A percentile compares a stretch with the other conserved stretches of the same genome.
phyloP scores from a whole-genome alignment of 2,888 invertebrate genomes.

The Marronus borbonicus region DNA sequence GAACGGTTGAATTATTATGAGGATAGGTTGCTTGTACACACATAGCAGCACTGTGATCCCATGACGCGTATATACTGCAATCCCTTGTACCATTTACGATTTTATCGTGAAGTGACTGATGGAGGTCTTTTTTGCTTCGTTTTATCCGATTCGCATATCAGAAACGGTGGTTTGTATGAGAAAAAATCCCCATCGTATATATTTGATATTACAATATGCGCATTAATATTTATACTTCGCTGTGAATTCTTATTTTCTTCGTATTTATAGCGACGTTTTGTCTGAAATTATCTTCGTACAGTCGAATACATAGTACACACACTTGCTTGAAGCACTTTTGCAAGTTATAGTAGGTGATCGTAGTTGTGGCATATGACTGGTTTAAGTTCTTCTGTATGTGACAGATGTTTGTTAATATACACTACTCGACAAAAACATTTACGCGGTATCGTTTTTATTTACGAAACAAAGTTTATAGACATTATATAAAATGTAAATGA shows the following conservation, averaged over 20 bases:
- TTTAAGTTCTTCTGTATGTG: too few species aligned
- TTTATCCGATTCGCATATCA: conserved; percentile 27
- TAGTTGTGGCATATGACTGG: too few species aligned
- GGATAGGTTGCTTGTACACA: background rate
- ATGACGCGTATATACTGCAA: conserved; percentile 1
- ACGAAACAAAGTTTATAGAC: too few species aligned
- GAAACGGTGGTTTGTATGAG: conserved; percentile 4
- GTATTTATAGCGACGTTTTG: conserved; percentile 18
- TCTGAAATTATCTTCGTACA: conserved; percentile 4
- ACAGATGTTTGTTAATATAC: too few species aligned
- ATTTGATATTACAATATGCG: conserved; percentile 12
- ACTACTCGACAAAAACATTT: too few species aligned
- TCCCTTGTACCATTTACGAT: conserved; percentile 8
- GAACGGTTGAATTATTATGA: conserved; percentile 7
- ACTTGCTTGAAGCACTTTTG: background rate
- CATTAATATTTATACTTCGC: conserved; percentile 36
- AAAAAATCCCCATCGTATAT: background rate
- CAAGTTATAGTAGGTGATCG: too few species aligned
- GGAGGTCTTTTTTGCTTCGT: conserved; percentile 21
- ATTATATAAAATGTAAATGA: too few species aligned
- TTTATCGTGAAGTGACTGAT: conserved; percentile 36
- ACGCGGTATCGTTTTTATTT: too few species aligned
- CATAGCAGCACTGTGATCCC: background rate
- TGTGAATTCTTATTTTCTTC: conserved; percentile 8
- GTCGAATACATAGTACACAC: background rate